Evolutionary conservation across 2,113 vertebrate genomes (phyloP).

Genomic region (Elanoides forficatus): DNA sequence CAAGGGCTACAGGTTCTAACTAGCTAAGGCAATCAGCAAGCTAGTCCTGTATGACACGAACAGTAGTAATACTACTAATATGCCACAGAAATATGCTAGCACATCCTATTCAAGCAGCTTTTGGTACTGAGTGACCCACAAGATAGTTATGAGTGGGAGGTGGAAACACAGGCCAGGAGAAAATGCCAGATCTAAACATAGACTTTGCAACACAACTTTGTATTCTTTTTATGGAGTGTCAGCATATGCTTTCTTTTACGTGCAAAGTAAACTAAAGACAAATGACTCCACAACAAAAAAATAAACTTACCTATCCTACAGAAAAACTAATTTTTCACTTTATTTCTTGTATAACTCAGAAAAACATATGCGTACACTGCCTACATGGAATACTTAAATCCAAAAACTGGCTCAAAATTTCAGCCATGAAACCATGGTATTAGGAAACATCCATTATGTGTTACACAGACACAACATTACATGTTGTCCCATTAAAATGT

Average conservation of each 20-base stretch:
- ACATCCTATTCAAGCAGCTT: not conserved
- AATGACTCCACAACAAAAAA: not conserved
- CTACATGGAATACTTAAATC: not conserved
- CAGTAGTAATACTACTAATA: not conserved
- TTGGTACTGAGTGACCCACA: not conserved
- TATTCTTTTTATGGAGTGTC: not conserved
- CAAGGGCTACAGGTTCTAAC: not conserved
- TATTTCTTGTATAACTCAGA: not conserved
- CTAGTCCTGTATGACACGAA: not conserved
- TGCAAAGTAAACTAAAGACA: not conserved
- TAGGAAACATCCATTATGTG: not conserved
- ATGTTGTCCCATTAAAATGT: constrained; percentile 19
- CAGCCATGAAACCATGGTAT: not conserved
- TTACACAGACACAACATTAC: not conserved
- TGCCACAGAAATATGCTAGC: not conserved
- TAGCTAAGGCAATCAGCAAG: not conserved
- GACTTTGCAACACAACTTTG: not conserved
- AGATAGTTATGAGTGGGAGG: not conserved
- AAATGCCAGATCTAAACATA: not conserved
- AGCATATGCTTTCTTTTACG: not conserved
- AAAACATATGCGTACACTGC: not conserved
- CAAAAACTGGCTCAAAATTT: not conserved
- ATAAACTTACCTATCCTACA: not conserved
- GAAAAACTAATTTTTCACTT: not conserved
- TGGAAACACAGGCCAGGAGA: not conserved